Evolutionary conservation across 2,113 vertebrate species (phyloP).

Genomic region (Nanorana parkeri): DNA sequence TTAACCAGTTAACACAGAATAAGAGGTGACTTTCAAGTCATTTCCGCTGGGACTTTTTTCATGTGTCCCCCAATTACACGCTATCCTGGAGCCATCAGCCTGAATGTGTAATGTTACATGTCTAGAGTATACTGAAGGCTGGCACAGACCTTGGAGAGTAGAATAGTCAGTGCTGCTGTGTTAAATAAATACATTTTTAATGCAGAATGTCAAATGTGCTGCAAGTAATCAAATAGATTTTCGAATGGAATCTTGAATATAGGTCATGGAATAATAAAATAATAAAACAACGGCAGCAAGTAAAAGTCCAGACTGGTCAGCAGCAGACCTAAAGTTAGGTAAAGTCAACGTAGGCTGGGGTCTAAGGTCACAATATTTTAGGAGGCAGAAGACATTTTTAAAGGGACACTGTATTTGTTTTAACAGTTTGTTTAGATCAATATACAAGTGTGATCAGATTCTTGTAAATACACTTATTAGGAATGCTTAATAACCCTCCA

Average conservation of each 20-base stretch:
- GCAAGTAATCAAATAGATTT: not conserved
- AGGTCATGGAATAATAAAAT: not conserved
- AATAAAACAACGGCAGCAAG: no score
- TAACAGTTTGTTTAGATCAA: no score
- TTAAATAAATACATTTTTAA: constrained; percentile 10
- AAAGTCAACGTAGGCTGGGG: no score
- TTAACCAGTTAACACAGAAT: not conserved
- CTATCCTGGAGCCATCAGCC: constrained; percentile 8
- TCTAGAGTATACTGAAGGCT: not conserved
- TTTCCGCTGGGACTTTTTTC: constrained; percentile 6
- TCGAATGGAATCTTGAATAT: not conserved
- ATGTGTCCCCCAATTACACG: constrained; percentile 37
- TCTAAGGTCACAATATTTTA: no score
- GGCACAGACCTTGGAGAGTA: not conserved
- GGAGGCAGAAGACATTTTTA: no score
- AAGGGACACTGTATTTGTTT: no score
- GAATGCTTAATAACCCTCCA: no score
- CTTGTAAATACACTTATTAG: no score
- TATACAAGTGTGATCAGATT: no score
- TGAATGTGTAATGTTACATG: constrained; percentile 12
- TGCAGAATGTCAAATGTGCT: not conserved
- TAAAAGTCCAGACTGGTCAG: no score
- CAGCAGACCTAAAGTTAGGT: no score
- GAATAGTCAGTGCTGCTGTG: not conserved
- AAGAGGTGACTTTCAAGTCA: not conserved